Base-by-base conservation (phyloP, 2,888 invertebrate genomes). In the Arctia plantaginis region DNA sequence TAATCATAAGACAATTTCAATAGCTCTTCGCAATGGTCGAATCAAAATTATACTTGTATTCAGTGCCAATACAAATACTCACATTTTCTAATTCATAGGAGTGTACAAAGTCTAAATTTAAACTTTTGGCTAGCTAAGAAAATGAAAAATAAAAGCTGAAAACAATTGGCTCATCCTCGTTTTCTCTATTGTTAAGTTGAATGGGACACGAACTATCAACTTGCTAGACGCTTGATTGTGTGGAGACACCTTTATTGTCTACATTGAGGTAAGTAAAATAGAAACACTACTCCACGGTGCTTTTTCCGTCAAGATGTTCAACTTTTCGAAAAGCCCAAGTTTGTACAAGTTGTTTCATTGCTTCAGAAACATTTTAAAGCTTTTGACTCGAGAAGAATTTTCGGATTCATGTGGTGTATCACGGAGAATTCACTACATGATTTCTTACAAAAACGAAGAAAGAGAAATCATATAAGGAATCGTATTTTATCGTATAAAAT, bases 151-250 rank as follows among this genome's bases (percentile, higher is more conserved):
- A 93, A 95, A 94, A 92, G 92, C 91, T 90, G 89, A 89, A 91
- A 93, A 92, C 93, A 94, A 94, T 93, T 94, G 94, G 93, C 92
- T 92, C 86, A 90, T 93, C 92, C 92, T 94, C 94, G 95, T 95
- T 95, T 93, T 93, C 91, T 91, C 94, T 90, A 94, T 95, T 95
- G 94, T 95, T 91, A 92, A 93, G 92, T 93, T 93, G 93, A 94
- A 94, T 93, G 90, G 92, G 89, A 91, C 90, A 92, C 90, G 91
- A 94, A 94, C 94, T 94, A 94, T 94, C 93, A 93, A 94, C 88
- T 94, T 92, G 91, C 91, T 90, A 90, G 93, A 90, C 89, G 89
- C 88, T 90, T 93, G 94, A 93, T 94, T 94, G 93, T 93, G 92
- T 91, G 93, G 91, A 93, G 92, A 93, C 93, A 92, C 91, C 89